A percentile compares a stretch with the other conserved stretches of the same genome.
Evolutionary conservation across 64 coral and sea anemone genomes (phyloP).

Genomic region (Dendrophyllia cribrosa): DNA sequence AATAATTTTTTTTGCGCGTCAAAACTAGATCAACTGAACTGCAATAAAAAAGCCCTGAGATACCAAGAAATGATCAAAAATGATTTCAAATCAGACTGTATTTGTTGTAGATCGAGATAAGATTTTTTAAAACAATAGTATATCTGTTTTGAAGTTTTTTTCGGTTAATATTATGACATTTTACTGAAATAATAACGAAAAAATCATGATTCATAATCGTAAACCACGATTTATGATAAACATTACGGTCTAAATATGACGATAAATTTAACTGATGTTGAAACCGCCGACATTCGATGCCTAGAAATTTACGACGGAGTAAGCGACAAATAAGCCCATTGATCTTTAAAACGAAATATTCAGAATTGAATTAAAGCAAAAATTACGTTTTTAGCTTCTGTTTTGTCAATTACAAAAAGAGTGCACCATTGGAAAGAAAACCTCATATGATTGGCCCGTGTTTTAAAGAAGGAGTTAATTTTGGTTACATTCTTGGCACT

Average conservation of each 20-base stretch:
- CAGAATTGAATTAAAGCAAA: background rate
- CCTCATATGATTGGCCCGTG: background rate
- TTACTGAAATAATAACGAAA: background rate
- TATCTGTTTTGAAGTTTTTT: background rate
- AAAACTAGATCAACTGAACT: no score
- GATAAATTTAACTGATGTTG: background rate
- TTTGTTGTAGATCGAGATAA: no score
- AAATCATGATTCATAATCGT: no score
- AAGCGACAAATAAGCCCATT: background rate
- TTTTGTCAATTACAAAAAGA: slow-evolving; percentile 6
- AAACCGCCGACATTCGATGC: background rate
- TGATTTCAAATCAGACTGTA: no score
- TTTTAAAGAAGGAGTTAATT: background rate
- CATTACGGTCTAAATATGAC: no score
- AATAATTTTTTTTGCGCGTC: no score
- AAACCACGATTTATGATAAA: background rate
- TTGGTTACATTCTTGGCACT: background rate
- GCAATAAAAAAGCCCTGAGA: no score
- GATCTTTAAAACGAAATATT: background rate
- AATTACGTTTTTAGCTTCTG: background rate
- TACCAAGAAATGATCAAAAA: no score
- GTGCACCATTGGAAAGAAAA: background rate
- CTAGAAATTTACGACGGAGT: background rate
- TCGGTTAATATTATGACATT: background rate
- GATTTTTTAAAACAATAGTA: background rate